Percentiles rank a stretch among this genome's conserved stretches.
phyloP scores from a whole-genome alignment of 2,797 vertebrate species.

The Zalophus californianus region DNA sequence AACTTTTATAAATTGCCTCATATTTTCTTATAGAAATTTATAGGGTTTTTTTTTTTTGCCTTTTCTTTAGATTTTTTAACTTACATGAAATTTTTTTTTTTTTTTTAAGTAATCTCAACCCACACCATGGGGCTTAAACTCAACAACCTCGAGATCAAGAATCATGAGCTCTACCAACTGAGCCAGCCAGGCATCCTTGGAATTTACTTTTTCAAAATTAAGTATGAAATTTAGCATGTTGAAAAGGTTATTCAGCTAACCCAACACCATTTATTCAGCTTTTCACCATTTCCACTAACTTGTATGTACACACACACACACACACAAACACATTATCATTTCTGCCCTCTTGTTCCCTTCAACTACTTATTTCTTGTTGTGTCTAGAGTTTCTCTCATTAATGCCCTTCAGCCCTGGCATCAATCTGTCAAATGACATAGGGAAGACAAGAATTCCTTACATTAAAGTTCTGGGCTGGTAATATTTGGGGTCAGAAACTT shows the following conservation, averaged over 20 bases:
- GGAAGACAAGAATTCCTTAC: not conserved
- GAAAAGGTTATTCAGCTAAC: not conserved
- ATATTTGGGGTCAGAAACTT: not conserved
- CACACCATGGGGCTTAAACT: not conserved
- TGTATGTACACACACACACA: not conserved
- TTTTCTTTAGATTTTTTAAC: conserved; percentile 11
- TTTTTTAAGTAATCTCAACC: not conserved
- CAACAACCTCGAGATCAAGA: not conserved
- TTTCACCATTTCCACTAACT: not conserved
- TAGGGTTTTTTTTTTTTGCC: not conserved
- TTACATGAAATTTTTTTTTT: not conserved
- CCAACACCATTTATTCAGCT: not conserved
- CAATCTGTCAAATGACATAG: not conserved
- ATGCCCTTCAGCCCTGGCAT: not conserved
- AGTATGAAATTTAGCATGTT: not conserved
- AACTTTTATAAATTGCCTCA: not conserved
- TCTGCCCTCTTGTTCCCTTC: not conserved
- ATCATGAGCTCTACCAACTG: not conserved
- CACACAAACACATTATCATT: not conserved
- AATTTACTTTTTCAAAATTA: conserved; percentile 15
- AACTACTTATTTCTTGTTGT: not conserved
- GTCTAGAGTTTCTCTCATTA: not conserved
- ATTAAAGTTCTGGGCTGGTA: not conserved
- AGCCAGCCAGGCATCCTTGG: not conserved
- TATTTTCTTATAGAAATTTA: not conserved